phyloP scores from a whole-genome alignment of 1,140 invertebrate genomes.

The Pantala flavescens region DNA sequence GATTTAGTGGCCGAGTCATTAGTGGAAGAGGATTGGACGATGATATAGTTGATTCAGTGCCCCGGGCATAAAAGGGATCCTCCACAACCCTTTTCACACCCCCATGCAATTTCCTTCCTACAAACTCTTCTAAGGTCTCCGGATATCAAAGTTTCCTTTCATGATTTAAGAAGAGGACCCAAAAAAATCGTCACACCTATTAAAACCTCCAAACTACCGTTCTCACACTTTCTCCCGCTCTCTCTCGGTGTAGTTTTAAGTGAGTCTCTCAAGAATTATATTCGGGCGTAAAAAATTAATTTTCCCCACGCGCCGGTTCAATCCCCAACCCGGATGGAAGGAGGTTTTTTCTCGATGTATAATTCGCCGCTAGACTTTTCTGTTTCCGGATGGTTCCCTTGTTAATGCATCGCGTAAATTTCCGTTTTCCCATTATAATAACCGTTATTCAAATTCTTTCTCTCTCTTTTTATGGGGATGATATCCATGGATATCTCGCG shows the following conservation, averaged over 20 bases:
- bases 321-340: neutral
- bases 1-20: neutral
- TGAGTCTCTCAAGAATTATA: conserved; percentile 2
- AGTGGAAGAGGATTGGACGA: neutral
- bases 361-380: neutral
- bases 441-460: neutral
- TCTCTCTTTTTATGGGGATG: neutral
- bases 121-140: neutral
- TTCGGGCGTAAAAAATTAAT: neutral
- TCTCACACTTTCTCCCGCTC: neutral
- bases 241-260: neutral
- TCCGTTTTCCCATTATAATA: neutral
- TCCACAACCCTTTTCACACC: neutral
- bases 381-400: neutral
- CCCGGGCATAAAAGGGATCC: no score
- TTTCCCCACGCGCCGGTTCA: neutral
- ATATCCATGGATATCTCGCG: neutral
- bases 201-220: neutral
- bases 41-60: neutral
- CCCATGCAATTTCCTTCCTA: neutral
- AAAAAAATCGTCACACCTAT: neutral
- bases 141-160: neutral
- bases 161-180: neutral
- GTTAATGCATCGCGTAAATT: neutral
- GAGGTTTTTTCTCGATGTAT: neutral